phyloP scores from a whole-genome alignment of 2,888 invertebrate genomes.

The Rhaphigaster nebulosa region DNA sequence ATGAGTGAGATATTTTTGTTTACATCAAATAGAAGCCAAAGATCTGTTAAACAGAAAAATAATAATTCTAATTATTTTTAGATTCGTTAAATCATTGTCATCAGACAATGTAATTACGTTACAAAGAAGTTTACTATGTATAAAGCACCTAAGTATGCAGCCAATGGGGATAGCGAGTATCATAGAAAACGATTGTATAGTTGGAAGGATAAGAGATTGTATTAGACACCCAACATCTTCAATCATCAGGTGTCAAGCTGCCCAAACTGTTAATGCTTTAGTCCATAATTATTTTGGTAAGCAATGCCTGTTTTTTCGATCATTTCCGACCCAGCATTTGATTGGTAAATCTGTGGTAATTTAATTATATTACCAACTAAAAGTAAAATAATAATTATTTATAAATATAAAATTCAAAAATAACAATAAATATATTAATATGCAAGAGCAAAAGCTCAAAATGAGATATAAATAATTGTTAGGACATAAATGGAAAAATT shows the following conservation, averaged over 20 bases:
- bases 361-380: too few species aligned
- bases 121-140: conserved; percentile 29
- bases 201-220: conserved; percentile 23
- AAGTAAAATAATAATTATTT: too few species aligned
- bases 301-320: not conserved
- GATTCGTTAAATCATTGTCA: conserved; percentile 33
- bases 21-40: not conserved
- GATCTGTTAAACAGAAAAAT: not conserved
- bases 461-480: too few species aligned
- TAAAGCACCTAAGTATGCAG: conserved; percentile 41
- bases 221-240: conserved; percentile 1
- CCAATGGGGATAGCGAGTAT: conserved; percentile 14
- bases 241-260: conserved; percentile 29
- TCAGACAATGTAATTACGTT: not conserved
- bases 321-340: too few species aligned
- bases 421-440: too few species aligned
- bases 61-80: not conserved
- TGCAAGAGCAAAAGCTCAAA: too few species aligned
- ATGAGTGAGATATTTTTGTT: not conserved
- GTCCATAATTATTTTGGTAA: conserved; percentile 56
- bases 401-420: too few species aligned
- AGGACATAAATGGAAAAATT: too few species aligned
- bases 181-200: not conserved
- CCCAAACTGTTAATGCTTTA: conserved; percentile 36
- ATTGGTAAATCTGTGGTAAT: too few species aligned